Conservation (phyloP, 2,797 vertebrate genomes). For the Trichosurus vulpecula region DNA sequence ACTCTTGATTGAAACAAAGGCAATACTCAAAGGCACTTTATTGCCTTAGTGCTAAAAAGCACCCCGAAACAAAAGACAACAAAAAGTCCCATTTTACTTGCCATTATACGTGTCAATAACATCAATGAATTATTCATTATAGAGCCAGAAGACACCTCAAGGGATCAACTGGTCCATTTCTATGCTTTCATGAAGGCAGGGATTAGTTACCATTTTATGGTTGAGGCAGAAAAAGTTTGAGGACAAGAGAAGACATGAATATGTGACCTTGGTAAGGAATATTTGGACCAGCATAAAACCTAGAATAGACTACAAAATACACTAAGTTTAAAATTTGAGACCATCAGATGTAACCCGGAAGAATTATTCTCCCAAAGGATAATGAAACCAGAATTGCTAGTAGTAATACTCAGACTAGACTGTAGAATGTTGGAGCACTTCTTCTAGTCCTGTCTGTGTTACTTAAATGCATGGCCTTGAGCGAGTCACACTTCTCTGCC, state of each 20-base stretch:
- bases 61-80: too few relatives aligned
- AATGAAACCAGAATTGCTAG: slow-evolving; percentile 11
- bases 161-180: not conserved
- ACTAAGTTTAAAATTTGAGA: not conserved
- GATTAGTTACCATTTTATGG: not conserved
- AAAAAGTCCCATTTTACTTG: too few relatives aligned
- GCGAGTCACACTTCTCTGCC: not conserved
- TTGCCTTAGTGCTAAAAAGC: too few relatives aligned
- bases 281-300: not conserved
- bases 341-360: not conserved
- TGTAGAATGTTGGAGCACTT: not conserved
- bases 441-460: not conserved
- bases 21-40: too few relatives aligned
- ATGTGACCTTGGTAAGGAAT: not conserved
- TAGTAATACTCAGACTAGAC: slow-evolving; percentile 8
- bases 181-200: not conserved
- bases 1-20: too few relatives aligned
- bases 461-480: not conserved
- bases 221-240: not conserved
- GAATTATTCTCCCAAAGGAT: not conserved
- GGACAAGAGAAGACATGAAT: not conserved
- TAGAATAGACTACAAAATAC: not conserved
- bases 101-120: too few relatives aligned
- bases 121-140: not conserved
- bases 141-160: not conserved